Percentiles rank a stretch among this genome's conserved stretches.
These are phyloP conservation scores for Phymorhynchus buccinoides DNA, from an alignment of 1,140 invertebrate genomes.

Conservation along the genomic window DNA sequence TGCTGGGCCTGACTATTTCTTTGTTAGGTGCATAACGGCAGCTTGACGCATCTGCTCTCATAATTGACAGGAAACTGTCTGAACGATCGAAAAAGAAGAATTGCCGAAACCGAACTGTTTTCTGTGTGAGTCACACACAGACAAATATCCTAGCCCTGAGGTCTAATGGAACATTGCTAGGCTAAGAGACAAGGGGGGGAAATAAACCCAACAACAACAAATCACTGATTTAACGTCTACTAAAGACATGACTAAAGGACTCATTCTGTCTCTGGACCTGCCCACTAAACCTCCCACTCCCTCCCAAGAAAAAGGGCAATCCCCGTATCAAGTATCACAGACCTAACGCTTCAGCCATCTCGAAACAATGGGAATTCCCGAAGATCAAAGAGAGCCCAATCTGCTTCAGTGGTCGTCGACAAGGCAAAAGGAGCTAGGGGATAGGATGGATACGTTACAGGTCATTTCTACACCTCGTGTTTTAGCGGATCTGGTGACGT, in stretches of 20 bases:
- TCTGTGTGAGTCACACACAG: too few species aligned
- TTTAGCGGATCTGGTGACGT: conserved; percentile 5
- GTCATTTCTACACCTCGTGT: background rate
- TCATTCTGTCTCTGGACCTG: background rate
- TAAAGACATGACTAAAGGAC: background rate
- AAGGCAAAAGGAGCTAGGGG: background rate
- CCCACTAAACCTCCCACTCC: background rate
- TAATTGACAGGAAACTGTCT: too few species aligned
- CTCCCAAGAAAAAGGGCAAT: too few species aligned
- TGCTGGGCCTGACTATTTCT: too few species aligned
- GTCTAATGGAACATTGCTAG: too few species aligned
- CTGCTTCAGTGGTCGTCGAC: conserved; percentile 1
- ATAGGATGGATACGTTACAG: background rate
- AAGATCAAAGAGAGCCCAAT: background rate
- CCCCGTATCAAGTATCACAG: background rate
- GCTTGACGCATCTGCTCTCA: too few species aligned
- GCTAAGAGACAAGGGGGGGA: too few species aligned
- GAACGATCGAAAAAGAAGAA: too few species aligned
- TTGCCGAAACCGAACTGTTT: too few species aligned
- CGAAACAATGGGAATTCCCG: background rate
- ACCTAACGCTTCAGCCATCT: background rate
- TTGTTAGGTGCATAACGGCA: too few species aligned
- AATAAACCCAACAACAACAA: too few species aligned
- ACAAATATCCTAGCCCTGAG: too few species aligned
- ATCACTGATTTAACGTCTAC: background rate